Percentiles rank a stretch among this genome's conserved stretches.
These are phyloP conservation scores for Boloria euphrosyne DNA, from an alignment of 2,888 invertebrate genomes.

Conservation along the genomic window DNA sequence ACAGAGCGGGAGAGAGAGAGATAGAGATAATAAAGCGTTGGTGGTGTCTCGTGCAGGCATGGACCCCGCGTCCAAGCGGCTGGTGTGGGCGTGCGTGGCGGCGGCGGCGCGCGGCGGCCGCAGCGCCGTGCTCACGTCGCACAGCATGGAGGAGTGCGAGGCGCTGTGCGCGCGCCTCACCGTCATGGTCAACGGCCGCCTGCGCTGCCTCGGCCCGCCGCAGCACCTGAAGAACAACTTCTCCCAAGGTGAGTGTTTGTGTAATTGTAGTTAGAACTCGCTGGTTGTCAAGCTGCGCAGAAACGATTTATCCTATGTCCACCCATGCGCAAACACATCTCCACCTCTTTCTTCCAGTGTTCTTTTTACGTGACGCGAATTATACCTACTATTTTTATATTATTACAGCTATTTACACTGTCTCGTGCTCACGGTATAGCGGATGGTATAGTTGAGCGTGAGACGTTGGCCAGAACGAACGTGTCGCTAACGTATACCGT, in stretches of 20 bases:
- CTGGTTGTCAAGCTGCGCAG: no score
- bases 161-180: constrained; percentile 89
- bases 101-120: constrained; percentile 84
- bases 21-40: background rate
- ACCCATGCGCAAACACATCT: no score
- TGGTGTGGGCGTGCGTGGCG: constrained; percentile 89
- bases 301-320: no score
- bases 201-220: constrained; percentile 87
- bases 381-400: no score
- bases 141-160: constrained; percentile 91
- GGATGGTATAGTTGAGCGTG: no score
- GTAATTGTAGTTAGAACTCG: no score
- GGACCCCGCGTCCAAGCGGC: constrained; percentile 91
- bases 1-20: background rate
- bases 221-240: constrained; percentile 83
- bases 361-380: no score
- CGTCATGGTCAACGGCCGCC: constrained; percentile 89
- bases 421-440: no score
- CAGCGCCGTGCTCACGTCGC: constrained; percentile 86
- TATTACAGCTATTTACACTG: no score
- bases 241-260: constrained; percentile 81
- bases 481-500: no score
- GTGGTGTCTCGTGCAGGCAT: constrained; percentile 78
- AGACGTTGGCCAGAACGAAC: no score
- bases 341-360: no score